A percentile compares a stretch with the other conserved stretches of the same genome.
These are phyloP conservation scores for Triplophysa siluroides DNA, from an alignment of 2,113 vertebrate genomes.

Conservation along the genomic window DNA sequence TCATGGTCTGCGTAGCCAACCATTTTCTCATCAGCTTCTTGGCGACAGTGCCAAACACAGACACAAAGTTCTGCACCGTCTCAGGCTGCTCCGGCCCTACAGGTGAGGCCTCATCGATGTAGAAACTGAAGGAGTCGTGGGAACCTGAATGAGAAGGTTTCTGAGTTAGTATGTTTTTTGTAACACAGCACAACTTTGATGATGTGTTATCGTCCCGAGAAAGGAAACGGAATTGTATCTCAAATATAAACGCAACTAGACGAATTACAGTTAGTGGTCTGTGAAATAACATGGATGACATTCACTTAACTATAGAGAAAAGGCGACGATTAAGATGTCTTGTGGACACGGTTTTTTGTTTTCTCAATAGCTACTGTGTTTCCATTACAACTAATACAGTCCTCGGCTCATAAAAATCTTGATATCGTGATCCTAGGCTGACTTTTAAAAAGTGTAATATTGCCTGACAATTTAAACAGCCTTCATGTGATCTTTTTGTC, in stretches of 20 bases:
- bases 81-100: slow-evolving; percentile 96
- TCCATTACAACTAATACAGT: too few species aligned
- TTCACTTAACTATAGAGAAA: background rate
- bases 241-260: too few species aligned
- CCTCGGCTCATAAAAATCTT: too few species aligned
- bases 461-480: background rate
- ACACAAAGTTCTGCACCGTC: slow-evolving; percentile 97
- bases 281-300: background rate
- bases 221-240: background rate
- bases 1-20: slow-evolving; percentile 98
- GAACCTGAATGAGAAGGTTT: slow-evolving; percentile 79
- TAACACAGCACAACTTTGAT: background rate
- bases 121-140: slow-evolving; percentile 98
- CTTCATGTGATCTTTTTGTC: too few species aligned
- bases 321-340: background rate
- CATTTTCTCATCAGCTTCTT: slow-evolving; percentile 98
- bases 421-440: too few species aligned
- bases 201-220: background rate
- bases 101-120: slow-evolving; percentile 96
- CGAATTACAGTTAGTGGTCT: too few species aligned
- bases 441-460: background rate
- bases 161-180: background rate
- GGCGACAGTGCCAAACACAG: slow-evolving; percentile 95
- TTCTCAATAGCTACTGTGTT: too few species aligned
- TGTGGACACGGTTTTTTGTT: too few species aligned